Conservation (phyloP, 2,888 invertebrate species). For the Mesoligia furuncula region DNA sequence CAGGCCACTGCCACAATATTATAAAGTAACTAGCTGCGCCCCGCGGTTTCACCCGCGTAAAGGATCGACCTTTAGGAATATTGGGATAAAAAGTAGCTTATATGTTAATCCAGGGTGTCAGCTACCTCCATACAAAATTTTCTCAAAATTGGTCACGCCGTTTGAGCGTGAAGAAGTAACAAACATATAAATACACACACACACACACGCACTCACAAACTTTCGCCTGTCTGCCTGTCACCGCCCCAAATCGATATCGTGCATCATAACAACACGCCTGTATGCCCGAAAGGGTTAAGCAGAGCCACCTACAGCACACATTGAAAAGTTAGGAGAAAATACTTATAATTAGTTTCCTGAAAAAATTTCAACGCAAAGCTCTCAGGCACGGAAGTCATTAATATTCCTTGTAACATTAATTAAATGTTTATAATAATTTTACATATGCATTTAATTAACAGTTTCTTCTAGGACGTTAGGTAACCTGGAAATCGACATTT, state of each 20-base stretch:
- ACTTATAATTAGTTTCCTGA: background rate
- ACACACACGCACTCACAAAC: no score
- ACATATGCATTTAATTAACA: background rate
- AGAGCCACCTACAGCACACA: background rate
- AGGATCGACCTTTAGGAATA: no score
- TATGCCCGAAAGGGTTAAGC: background rate
- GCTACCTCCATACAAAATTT: no score
- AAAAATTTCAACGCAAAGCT: background rate
- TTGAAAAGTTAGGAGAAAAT: background rate
- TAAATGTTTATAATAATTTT: slow-evolving; percentile 5
- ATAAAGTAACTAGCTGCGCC: no score
- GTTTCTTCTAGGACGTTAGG: background rate
- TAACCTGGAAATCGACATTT: background rate
- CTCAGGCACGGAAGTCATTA: background rate
- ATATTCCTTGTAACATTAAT: background rate
- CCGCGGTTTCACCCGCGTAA: no score
- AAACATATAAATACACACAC: no score
- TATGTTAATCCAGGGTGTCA: no score
- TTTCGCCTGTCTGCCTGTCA: background rate
- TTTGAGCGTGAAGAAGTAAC: no score
- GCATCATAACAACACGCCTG: background rate
- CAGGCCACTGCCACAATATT: no score
- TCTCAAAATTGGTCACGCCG: no score
- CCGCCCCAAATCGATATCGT: background rate
- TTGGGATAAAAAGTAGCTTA: no score